Evolutionary conservation across 2,888 invertebrate species (phyloP), one percentile per base, ranked within the genome.

Genomic region (Taphrorychus bicolor): DNA sequence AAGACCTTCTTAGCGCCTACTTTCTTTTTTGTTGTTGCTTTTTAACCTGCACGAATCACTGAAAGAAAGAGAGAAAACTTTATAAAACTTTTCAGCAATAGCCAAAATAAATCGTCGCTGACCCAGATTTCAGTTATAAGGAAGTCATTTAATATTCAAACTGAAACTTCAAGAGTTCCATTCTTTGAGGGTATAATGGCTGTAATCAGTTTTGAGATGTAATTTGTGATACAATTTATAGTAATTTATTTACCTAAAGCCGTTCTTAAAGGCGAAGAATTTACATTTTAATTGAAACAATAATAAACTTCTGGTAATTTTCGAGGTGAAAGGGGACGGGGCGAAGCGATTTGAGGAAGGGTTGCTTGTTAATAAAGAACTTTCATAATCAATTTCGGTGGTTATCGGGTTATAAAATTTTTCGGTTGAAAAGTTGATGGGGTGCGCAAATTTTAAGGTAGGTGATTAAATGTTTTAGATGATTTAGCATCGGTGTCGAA

Each of bases 61-160:
- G n/a, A n/a, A n/a, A n/a, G n/a, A n/a, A n/a, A n/a, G n/a, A n/a
- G n/a, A n/a, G n/a, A n/a, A n/a, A n/a, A n/a, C n/a, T n/a, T n/a
- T n/a, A n/a, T n/a, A n/a, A n/a, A n/a, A n/a, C n/a, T n/a, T n/a
- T n/a, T n/a, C n/a, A n/a, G n/a, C n/a, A n/a, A n/a, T n/a, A n/a
- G n/a, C n/a, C n/a, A n/a, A n/a, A n/a, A n/a, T n/a, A n/a, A n/a
- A n/a, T n/a, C n/a, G n/a, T n/a, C n/a, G n/a, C n/a, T n/a, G n/a
- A n/a, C n/a, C n/a, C n/a, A n/a, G n/a, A n/a, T n/a, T n/a, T n/a
- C n/a, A n/a, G n/a, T n/a, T n/a, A n/a, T n/a, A n/a, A n/a, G n/a
- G n/a, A n/a, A n/a, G n/a, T 18, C 48, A 18, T 48, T 48, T 48
- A 48, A 48, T 48, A 48, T 48, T 48, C 48, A 48, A 48, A 48